Conservation (phyloP, 2,113 vertebrate species). For the Agelaius phoeniceus region DNA sequence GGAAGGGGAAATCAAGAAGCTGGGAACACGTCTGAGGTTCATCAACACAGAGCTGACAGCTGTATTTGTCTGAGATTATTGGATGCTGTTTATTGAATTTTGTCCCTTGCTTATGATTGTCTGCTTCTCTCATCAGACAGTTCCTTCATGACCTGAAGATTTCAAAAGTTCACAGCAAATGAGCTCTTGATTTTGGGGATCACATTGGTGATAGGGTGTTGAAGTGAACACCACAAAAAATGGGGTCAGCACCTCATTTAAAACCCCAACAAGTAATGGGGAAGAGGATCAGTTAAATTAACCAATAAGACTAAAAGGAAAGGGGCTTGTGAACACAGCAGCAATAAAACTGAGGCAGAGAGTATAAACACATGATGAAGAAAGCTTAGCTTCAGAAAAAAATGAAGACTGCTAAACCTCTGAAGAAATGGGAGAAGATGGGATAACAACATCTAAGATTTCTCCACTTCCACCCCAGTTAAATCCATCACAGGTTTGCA, state of each 20-base stretch:
- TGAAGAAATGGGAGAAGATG: background rate
- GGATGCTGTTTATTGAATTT: background rate
- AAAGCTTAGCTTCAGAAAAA: background rate
- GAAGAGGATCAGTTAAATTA: background rate
- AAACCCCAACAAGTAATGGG: background rate
- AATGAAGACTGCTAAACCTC: background rate
- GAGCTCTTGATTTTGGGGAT: background rate
- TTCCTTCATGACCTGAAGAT: background rate
- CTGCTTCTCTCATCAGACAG: background rate
- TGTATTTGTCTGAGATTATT: conserved; percentile 7
- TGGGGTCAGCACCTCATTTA: background rate
- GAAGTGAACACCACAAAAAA: background rate
- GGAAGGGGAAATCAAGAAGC: background rate
- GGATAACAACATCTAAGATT: background rate
- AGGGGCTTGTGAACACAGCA: background rate
- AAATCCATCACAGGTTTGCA: background rate
- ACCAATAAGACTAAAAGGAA: background rate
- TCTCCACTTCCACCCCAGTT: background rate
- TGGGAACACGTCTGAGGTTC: background rate
- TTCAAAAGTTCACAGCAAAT: background rate
- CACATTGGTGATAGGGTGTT: rapidly evolving
- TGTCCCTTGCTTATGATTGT: background rate
- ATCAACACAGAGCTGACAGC: background rate
- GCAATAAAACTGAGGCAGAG: background rate
- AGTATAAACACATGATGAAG: background rate